A percentile compares a stretch with the other conserved stretches of the same genome.
phyloP scores from a whole-genome alignment of 1,140 invertebrate species.

The Euglossa dilemma region DNA sequence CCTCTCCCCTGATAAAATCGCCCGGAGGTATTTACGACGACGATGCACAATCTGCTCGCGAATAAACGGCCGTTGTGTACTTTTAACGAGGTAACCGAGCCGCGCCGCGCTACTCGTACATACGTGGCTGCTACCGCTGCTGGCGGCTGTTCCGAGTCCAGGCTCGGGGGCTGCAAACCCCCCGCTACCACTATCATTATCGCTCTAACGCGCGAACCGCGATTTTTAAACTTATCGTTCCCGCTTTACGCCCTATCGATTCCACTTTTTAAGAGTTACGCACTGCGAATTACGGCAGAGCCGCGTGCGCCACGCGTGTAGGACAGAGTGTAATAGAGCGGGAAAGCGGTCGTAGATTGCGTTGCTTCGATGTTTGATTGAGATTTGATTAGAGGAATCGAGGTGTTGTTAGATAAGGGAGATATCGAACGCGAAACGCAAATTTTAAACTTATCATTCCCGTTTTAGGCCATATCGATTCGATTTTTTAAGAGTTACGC shows the following conservation, averaged over 20 bases:
- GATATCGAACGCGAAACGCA: no score
- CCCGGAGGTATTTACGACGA: conserved; percentile 73
- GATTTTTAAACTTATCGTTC: conserved; percentile 24
- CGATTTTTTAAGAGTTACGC: neutral
- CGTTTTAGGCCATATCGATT: neutral
- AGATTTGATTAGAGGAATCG: no score
- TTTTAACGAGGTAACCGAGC: conserved; percentile 61
- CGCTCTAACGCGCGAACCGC: neutral
- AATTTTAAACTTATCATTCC: no score
- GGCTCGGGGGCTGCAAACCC: no score
- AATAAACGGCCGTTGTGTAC: conserved; percentile 61
- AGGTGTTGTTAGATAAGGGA: no score
- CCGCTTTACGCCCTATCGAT: neutral
- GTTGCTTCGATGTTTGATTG: no score
- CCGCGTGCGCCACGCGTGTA: neutral
- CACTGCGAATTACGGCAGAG: neutral
- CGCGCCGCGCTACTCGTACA: neutral
- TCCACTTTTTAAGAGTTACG: neutral
- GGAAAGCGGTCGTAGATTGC: no score
- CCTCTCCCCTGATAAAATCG: conserved; percentile 70
- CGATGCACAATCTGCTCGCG: conserved; percentile 72
- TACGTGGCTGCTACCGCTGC: neutral
- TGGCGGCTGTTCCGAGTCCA: neutral
- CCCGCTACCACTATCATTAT: conserved; percentile 11
- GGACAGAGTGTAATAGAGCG: neutral